Percentiles rank a stretch among this genome's conserved stretches.
phyloP scores from a whole-genome alignment of 2,888 invertebrate genomes.

The Zaprionus bogoriensis region DNA sequence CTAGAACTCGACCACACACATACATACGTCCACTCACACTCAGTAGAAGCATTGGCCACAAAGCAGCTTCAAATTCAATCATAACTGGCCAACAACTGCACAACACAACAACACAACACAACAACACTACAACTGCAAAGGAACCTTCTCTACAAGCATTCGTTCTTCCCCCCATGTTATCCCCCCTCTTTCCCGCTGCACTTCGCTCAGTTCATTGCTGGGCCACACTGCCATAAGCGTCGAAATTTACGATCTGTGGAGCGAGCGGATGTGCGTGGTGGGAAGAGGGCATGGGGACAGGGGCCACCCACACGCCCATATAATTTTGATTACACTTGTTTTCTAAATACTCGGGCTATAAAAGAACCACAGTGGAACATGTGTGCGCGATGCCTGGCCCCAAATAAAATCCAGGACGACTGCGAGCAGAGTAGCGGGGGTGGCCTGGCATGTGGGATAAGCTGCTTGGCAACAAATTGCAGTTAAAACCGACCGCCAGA shows the following conservation, averaged over 20 bases:
- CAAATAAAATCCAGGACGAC: conserved; percentile 56
- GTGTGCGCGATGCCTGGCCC: conserved; percentile 34
- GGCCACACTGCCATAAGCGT: conserved; percentile 61
- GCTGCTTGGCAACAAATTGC: conserved; percentile 71
- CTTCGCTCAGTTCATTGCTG: conserved; percentile 22
- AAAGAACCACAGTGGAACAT: conserved; percentile 49
- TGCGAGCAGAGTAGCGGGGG: conserved; percentile 1
- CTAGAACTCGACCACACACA: conserved; percentile 14
- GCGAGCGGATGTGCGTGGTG: neutral
- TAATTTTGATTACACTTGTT: conserved; percentile 77
- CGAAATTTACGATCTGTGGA: conserved; percentile 55
- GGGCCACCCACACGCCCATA: conserved; percentile 62
- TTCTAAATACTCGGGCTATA: conserved; percentile 67
- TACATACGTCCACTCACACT: conserved; percentile 10
- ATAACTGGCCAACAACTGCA: conserved; percentile 62
- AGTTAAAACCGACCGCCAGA: conserved; percentile 58
- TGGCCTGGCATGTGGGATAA: conserved; percentile 26
- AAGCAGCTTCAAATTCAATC: conserved; percentile 71
- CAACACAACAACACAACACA: conserved; percentile 16
- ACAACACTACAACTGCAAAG: neutral
- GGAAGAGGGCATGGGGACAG: neutral
- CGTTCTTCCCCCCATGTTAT: neutral
- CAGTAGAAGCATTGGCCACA: conserved; percentile 33
- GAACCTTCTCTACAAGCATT: neutral
- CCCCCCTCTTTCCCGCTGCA: neutral